These are phyloP conservation scores for Oriolus oriolus DNA, from an alignment of 2,113 vertebrate genomes.

Conservation along the genomic window DNA sequence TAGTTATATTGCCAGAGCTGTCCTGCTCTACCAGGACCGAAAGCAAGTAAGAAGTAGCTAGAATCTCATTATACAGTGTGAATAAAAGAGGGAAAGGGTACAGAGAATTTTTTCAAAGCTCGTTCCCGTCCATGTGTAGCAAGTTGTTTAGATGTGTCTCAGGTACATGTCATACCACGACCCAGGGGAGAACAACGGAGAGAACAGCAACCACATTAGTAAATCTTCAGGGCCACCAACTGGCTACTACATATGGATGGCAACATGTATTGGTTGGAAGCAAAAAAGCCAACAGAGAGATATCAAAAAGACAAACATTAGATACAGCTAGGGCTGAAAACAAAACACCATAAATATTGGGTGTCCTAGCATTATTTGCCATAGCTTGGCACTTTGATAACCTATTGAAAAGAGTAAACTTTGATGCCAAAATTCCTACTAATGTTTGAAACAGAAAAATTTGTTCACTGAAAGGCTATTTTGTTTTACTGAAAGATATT, in stretches of 20 bases:
- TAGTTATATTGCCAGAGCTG: background rate
- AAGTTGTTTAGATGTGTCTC: background rate
- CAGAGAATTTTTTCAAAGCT: background rate
- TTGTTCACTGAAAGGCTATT: background rate
- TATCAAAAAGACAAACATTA: background rate
- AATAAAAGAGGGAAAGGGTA: background rate
- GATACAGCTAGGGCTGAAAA: background rate
- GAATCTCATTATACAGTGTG: background rate
- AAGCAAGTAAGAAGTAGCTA: background rate
- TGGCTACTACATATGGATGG: background rate
- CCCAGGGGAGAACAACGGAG: background rate
- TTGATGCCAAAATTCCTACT: background rate
- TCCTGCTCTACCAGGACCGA: background rate
- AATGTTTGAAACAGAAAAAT: background rate
- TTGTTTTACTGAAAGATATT: background rate
- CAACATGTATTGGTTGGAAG: background rate
- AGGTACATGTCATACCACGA: background rate
- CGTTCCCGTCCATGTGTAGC: background rate
- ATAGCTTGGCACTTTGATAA: background rate
- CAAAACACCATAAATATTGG: background rate
- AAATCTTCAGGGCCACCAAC: background rate
- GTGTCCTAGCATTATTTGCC: background rate
- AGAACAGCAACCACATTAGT: background rate
- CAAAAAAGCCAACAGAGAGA: background rate
- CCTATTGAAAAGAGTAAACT: background rate